Conservation (phyloP, 2,888 invertebrate species). For the Drosophila ezoana region DNA sequence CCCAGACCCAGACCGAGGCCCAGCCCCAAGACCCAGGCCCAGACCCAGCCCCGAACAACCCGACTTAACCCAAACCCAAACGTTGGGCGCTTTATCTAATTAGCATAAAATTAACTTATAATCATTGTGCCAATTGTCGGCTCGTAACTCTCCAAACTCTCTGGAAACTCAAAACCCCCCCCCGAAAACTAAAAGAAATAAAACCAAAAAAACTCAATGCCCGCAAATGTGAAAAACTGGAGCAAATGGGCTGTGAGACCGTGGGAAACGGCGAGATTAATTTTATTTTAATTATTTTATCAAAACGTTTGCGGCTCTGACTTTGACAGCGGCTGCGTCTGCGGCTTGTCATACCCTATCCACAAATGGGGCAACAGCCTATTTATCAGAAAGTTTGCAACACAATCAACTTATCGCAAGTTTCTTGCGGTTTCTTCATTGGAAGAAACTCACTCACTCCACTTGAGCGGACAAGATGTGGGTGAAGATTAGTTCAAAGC, state of each 20-base stretch:
- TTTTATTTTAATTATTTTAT: constrained; percentile 80
- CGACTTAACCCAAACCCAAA: constrained; percentile 20
- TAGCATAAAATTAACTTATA: constrained; percentile 77
- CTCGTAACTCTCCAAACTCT: constrained; percentile 43
- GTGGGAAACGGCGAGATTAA: constrained; percentile 77
- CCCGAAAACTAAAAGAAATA: not conserved
- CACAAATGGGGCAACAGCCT: not conserved
- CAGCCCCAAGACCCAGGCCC: constrained; percentile 4
- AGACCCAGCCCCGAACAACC: constrained; percentile 7
- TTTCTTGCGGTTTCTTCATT: too few species aligned
- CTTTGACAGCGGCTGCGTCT: constrained; percentile 52
- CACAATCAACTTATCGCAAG: too few species aligned
- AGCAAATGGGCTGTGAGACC: constrained; percentile 61
- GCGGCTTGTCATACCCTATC: constrained; percentile 40
- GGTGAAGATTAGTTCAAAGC: not conserved
- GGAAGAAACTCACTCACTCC: too few species aligned
- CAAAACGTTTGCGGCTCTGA: constrained; percentile 73
- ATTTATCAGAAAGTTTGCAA: not conserved
- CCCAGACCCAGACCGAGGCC: not conserved
- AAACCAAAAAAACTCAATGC: not conserved
- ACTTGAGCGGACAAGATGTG: too few species aligned
- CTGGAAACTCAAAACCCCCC: constrained; percentile 32
- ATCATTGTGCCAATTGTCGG: constrained; percentile 67
- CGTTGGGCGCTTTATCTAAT: constrained; percentile 59
- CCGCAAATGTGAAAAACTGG: constrained; percentile 47